Conservation (phyloP, 2,113 vertebrate species). For the Phylloscopus trochilus region DNA sequence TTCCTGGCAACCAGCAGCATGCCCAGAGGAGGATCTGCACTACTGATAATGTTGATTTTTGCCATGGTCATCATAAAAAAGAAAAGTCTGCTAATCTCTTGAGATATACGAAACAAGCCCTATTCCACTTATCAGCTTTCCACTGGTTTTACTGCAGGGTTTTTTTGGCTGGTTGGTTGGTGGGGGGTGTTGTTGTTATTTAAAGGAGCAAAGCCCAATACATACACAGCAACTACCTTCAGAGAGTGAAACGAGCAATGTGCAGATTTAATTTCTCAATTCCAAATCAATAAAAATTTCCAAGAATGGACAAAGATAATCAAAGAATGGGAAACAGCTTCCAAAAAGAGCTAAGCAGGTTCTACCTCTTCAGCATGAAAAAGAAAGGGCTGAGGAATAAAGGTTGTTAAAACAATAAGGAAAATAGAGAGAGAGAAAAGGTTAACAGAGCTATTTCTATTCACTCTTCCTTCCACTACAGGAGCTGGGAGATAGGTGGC, state of each 20-base stretch:
- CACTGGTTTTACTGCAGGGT: background rate
- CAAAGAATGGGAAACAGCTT: background rate
- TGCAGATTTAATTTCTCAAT: background rate
- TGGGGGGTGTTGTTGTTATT: background rate
- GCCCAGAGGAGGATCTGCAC: background rate
- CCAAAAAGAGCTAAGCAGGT: background rate
- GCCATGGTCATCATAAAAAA: background rate
- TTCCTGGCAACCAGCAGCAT: slow-evolving; percentile 1
- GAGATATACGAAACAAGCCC: background rate
- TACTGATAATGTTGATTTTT: background rate
- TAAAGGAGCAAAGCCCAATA: background rate
- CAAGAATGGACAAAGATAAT: background rate
- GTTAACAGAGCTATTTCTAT: background rate
- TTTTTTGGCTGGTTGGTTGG: background rate
- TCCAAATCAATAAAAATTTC: background rate
- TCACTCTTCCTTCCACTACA: background rate
- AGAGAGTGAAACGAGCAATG: background rate
- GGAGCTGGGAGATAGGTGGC: background rate
- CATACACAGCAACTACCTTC: background rate
- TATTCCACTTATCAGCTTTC: background rate
- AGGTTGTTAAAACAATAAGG: background rate
- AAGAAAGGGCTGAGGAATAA: background rate
- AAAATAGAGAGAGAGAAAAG: background rate
- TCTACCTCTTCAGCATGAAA: background rate
- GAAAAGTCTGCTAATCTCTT: background rate